Evolutionary conservation across 2,113 vertebrate species (phyloP).

Genomic region (Emydocephalus ijimae): DNA sequence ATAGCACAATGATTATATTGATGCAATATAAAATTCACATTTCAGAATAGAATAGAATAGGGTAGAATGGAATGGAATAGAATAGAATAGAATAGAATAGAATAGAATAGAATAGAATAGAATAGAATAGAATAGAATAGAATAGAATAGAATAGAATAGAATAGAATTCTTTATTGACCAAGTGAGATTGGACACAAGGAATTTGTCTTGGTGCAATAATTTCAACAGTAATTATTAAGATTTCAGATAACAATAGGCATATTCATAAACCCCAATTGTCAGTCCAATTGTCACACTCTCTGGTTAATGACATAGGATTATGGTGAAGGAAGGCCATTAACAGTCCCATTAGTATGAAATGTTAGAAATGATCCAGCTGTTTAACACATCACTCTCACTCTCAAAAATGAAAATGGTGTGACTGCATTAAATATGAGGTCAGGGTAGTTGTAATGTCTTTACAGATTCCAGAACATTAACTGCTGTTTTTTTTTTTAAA

Average conservation of each 20-base stretch:
- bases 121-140: too few relatives aligned
- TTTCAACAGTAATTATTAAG: not conserved
- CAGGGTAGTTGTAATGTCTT: constrained; percentile 18
- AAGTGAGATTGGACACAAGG: not conserved
- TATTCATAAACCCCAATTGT: not conserved
- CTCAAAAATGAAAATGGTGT: constrained; percentile 28
- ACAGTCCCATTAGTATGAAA: not conserved
- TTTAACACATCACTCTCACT: not conserved
- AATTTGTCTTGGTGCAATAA: too few relatives aligned
- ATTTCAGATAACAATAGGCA: not conserved
- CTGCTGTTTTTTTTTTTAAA: constrained; percentile 28
- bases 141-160: not conserved
- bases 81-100: too few relatives aligned
- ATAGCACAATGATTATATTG: not conserved
- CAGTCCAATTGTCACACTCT: not conserved
- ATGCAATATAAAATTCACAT: not conserved
- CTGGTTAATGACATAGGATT: not conserved
- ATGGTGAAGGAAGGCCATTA: not conserved
- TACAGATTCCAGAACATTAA: constrained; percentile 26
- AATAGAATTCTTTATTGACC: too few relatives aligned
- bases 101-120: not conserved
- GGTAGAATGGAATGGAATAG: too few relatives aligned
- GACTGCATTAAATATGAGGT: constrained; percentile 44
- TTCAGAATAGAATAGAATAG: not conserved
- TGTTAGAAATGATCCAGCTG: fast-evolving